Conservation (phyloP, 2,888 invertebrate species). For the Harpalus rubripes region DNA sequence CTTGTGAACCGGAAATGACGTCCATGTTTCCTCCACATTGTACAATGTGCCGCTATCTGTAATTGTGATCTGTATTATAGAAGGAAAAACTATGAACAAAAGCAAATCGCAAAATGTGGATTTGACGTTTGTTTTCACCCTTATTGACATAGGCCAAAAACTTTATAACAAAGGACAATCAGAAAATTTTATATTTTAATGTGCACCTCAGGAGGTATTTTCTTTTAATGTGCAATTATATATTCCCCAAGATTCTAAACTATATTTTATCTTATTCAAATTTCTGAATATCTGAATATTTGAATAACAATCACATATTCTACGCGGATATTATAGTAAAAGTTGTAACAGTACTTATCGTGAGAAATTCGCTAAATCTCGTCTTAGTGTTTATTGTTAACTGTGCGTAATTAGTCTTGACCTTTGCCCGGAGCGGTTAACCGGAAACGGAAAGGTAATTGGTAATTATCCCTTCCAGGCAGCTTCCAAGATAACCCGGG, state of each 20-base stretch:
- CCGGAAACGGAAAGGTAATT: constrained; percentile 31
- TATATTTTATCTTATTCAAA: too few species aligned
- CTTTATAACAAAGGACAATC: not conserved
- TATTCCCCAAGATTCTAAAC: too few species aligned
- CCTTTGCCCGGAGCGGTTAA: constrained; percentile 23
- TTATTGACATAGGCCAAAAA: not conserved
- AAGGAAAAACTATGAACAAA: not conserved
- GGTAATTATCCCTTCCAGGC: constrained; percentile 18
- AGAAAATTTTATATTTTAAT: too few species aligned
- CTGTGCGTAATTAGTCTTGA: constrained; percentile 8
- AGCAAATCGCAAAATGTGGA: not conserved
- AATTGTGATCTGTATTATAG: not conserved
- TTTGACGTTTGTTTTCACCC: not conserved
- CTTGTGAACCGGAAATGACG: constrained; percentile 1
- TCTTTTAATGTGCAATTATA: too few species aligned
- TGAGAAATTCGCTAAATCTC: not conserved
- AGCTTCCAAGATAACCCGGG: not conserved
- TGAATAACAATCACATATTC: not conserved
- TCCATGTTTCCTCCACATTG: not conserved
- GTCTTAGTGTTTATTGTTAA: not conserved
- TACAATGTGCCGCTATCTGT: not conserved
- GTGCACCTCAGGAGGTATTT: too few species aligned
- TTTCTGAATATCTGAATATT: not conserved
- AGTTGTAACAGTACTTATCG: not conserved
- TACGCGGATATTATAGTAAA: not conserved